Conservation (phyloP, 2,113 vertebrate species). For the Cnemophilus loriae region DNA sequence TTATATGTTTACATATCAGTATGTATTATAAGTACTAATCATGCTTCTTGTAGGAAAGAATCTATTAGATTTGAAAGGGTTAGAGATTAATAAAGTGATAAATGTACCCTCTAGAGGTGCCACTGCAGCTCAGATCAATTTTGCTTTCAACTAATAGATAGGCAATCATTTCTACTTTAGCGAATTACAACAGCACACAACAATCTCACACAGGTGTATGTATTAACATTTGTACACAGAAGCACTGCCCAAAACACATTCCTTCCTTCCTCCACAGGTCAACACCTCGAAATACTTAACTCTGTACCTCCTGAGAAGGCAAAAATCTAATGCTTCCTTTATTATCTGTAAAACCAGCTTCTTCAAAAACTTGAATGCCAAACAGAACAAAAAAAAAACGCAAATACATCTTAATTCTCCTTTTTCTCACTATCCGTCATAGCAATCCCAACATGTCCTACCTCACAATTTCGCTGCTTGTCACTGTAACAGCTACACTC, state of each 20-base stretch:
- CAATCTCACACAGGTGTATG: neutral
- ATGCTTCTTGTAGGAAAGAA: constrained; percentile 14
- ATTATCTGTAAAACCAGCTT: neutral
- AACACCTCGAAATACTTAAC: neutral
- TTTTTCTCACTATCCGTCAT: neutral
- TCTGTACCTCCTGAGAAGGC: neutral
- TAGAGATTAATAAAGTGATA: constrained; percentile 61
- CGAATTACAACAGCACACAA: neutral
- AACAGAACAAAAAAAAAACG: neutral
- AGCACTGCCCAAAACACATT: neutral
- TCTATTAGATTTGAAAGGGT: constrained; percentile 18
- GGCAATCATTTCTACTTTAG: neutral
- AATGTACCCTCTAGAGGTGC: constrained; percentile 19
- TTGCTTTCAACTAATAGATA: constrained; percentile 3
- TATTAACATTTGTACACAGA: neutral
- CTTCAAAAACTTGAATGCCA: neutral
- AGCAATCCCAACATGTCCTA: neutral
- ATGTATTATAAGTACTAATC: constrained; percentile 28
- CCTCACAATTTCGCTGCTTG: neutral
- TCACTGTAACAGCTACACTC: neutral
- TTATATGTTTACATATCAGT: neutral
- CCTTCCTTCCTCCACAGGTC: neutral
- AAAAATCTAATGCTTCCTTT: neutral
- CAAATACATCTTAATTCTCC: neutral
- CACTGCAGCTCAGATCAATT: constrained; percentile 42